Conservation (phyloP, 2,888 invertebrate genomes). For the Gortyna flavago region DNA sequence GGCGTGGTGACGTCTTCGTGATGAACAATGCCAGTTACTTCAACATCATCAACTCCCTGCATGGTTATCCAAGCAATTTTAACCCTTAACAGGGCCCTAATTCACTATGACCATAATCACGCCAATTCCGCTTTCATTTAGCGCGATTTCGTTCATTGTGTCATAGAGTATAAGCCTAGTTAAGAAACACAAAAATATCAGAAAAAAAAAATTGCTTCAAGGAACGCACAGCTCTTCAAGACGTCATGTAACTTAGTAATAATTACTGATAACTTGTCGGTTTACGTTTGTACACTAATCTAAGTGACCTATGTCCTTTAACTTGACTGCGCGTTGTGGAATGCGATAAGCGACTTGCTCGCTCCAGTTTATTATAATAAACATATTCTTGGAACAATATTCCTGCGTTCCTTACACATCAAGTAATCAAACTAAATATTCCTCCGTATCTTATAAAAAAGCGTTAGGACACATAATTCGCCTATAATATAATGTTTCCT, state of each 20-base stretch:
- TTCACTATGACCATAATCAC: too few species aligned
- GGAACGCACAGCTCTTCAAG: not conserved
- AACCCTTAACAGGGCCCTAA: not conserved
- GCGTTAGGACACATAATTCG: not conserved
- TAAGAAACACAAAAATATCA: not conserved
- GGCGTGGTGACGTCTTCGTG: too few species aligned
- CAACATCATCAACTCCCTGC: too few species aligned
- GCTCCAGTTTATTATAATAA: slow-evolving; percentile 46
- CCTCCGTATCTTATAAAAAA: not conserved
- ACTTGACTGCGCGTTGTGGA: slow-evolving; percentile 49
- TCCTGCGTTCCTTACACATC: not conserved
- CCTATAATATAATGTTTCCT: not conserved
- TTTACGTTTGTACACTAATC: slow-evolving; percentile 54
- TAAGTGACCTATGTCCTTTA: slow-evolving; percentile 46
- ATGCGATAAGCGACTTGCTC: slow-evolving; percentile 50
- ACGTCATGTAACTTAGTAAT: not conserved
- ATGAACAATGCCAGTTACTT: too few species aligned
- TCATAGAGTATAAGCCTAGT: not conserved
- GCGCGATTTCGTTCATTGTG: too few species aligned
- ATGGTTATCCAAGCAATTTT: not conserved
- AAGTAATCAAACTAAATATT: not conserved
- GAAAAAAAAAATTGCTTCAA: not conserved
- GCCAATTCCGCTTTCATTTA: too few species aligned
- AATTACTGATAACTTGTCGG: slow-evolving; percentile 37
- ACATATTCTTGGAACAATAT: slow-evolving; percentile 17